Percentiles rank a stretch among this genome's conserved stretches.
Evolutionary conservation across 2,888 invertebrate genomes (phyloP).

Genomic region (Lymantria monacha): DNA sequence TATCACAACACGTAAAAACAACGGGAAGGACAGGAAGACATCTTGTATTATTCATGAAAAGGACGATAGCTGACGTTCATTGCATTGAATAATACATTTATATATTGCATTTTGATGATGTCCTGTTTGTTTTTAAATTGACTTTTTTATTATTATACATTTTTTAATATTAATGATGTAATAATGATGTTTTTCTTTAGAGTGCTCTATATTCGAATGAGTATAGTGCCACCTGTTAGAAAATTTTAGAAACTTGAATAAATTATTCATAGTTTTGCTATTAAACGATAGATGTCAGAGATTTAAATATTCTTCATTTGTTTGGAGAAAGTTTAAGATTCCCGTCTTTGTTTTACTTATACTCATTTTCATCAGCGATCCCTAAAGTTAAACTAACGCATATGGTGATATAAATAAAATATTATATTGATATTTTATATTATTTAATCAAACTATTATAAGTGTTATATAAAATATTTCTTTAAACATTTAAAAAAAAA

Average conservation of each 20-base stretch:
- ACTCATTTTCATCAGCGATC: too few relatives aligned
- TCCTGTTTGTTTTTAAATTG: constrained; percentile 16
- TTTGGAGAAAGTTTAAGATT: too few relatives aligned
- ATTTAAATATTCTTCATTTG: neutral
- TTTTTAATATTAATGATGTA: constrained; percentile 3
- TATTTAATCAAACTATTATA: too few relatives aligned
- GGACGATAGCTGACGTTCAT: constrained; percentile 13
- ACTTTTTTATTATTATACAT: constrained; percentile 6
- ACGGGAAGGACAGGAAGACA: neutral
- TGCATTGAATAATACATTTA: constrained; percentile 29
- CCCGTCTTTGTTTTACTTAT: too few relatives aligned
- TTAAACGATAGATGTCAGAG: neutral
- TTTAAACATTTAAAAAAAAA: too few relatives aligned
- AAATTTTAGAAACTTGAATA: neutral
- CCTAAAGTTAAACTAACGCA: too few relatives aligned
- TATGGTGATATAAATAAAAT: neutral
- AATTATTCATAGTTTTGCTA: neutral
- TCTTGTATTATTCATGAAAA: constrained; percentile 5
- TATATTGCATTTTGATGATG: constrained; percentile 12
- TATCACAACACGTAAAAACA: constrained; percentile 18
- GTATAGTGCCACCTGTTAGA: constrained; percentile 11
- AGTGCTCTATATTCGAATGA: neutral
- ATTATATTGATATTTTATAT: too few relatives aligned
- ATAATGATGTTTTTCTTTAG: neutral
- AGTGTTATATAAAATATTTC: too few relatives aligned